Conservation (phyloP, 2,888 invertebrate genomes). For the Agriotes lineatus region DNA sequence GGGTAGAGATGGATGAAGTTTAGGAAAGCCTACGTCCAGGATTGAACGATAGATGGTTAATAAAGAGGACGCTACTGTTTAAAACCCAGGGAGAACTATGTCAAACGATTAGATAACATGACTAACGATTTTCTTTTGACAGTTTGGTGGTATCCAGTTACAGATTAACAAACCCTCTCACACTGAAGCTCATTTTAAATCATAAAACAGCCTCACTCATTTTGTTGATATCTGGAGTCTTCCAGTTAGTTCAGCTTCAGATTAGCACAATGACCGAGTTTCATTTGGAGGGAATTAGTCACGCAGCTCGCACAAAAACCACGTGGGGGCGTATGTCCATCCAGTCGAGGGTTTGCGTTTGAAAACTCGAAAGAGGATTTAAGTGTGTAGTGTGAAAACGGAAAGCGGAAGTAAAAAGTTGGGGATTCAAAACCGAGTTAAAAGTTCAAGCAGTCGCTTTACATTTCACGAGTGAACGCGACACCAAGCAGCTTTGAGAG, state of each 20-base stretch:
- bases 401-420: slow-evolving; percentile 25
- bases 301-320: neutral
- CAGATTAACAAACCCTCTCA: no score
- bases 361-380: slow-evolving; percentile 12
- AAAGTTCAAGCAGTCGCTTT: slow-evolving; percentile 30
- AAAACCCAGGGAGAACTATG: no score
- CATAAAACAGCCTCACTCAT: no score
- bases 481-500: slow-evolving; percentile 30
- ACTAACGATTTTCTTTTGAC: no score
- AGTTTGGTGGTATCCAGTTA: no score
- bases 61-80: no score
- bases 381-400: slow-evolving; percentile 22
- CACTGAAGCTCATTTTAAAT: neutral
- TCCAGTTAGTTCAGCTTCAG: neutral
- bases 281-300: neutral
- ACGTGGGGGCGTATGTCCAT: neutral
- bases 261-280: slow-evolving; percentile 1
- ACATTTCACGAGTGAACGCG: slow-evolving; percentile 30
- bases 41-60: no score
- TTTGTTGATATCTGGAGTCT: neutral
- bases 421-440: slow-evolving; percentile 26
- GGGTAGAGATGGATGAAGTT: no score
- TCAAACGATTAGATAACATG: no score
- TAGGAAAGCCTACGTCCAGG: no score
- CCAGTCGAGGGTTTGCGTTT: neutral